A percentile compares a stretch with the other conserved stretches of the same genome.
Evolutionary conservation across 2,113 vertebrate species (phyloP).

Genomic region (Morone saxatilis): DNA sequence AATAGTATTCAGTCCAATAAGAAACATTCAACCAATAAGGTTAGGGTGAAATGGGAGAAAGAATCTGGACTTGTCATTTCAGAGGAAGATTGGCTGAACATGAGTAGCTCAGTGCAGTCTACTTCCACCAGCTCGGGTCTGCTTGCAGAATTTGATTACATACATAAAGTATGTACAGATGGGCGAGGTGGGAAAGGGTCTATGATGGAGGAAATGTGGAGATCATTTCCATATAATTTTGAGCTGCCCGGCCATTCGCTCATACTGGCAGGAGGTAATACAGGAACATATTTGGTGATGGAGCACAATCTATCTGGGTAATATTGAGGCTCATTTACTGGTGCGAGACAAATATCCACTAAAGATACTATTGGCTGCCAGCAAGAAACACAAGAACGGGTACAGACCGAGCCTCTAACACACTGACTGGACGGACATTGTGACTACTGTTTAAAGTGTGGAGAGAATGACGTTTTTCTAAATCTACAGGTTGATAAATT

Average conservation of each 20-base stretch:
- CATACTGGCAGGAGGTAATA: neutral
- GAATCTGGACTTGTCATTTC: neutral
- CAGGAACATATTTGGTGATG: neutral
- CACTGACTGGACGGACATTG: neutral
- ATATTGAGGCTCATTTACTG: neutral
- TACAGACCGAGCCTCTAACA: neutral
- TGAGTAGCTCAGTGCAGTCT: too few species aligned
- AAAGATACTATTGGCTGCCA: neutral
- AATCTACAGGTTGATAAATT: neutral
- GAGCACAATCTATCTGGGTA: neutral
- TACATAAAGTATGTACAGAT: neutral
- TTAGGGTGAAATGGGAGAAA: too few species aligned
- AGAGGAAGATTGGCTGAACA: neutral
- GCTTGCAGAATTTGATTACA: neutral
- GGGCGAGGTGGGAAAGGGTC: neutral
- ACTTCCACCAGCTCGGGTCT: neutral
- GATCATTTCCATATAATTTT: neutral
- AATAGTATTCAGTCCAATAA: too few species aligned
- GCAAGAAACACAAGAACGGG: neutral
- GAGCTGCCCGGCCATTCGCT: neutral
- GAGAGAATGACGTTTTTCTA: neutral
- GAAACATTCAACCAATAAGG: too few species aligned
- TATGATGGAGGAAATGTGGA: neutral
- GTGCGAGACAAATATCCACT: neutral
- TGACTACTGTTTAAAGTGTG: neutral